Evolutionary conservation across 2,797 vertebrate genomes (phyloP), one percentile per base, ranked within the genome.

Genomic region (Meriones psammophilus): DNA sequence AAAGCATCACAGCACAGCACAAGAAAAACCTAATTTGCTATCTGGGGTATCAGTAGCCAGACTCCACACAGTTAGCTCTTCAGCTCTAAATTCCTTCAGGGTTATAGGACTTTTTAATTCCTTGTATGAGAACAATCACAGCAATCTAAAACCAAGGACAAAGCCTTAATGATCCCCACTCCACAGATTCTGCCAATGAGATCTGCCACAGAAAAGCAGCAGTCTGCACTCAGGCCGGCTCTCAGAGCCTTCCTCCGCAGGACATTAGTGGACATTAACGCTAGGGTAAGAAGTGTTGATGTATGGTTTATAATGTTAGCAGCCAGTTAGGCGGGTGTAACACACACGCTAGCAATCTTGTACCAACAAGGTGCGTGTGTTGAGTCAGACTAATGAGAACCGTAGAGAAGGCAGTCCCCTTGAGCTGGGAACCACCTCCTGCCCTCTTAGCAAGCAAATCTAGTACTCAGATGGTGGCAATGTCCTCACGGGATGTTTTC

Each of bases 201-300:
- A 64, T n/a, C 8, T 1, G 36, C 78, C 42, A 5, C 77, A 93
- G 39, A 83, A 88, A 96, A 80, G 24, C 93, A 78, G 42, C 83
- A 18, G 93, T 91, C 96, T 74, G 95, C 92, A 95, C 87, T 91
- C 39, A 71, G 85, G 80, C 96, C 87, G 97, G 92, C 97, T 95
- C 64, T 30, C 2, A 10, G 68, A 62, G 94, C 97, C 94, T 95
- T 92, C 91, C 97, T 83, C 97, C 97, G 96, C 97, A 96, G 97
- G 98, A 96, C 96, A 42, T 98, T 96, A 97, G 97, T 92, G 94
- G 97, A 96, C 97, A 97, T 98, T 98, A 98, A 98, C 97, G 92
- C 97, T 94, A 5, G 1, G 93, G 95, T 96, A 97, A 94, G 97
- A 98, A 96, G 98, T 97, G 97, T 97, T 97, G 97, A 96, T 96